Evolutionary conservation across 1,140 invertebrate genomes (phyloP).

Genomic region (Cepaea nemoralis): DNA sequence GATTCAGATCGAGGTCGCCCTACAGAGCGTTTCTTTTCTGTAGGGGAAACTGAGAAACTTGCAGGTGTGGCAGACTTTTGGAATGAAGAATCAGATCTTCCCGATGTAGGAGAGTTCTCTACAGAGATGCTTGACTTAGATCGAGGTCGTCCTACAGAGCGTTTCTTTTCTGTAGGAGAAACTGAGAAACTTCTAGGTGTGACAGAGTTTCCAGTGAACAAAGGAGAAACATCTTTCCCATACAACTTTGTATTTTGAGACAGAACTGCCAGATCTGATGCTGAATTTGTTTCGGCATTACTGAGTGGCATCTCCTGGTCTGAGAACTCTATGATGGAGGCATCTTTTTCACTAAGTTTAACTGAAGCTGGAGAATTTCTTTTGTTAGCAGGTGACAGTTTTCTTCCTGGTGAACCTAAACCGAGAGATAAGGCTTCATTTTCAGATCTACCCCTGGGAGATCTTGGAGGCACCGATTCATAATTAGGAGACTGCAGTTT

Average conservation of each 20-base stretch:
- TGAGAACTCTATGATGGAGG: background rate
- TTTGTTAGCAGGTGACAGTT: background rate
- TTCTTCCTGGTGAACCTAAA: background rate
- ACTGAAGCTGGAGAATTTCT: conserved; percentile 18
- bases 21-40: conserved; percentile 16
- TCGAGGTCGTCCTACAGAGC: too few relatives aligned
- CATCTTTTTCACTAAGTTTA: background rate
- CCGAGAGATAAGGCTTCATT: background rate
- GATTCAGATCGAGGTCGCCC: background rate
- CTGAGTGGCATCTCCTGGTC: background rate
- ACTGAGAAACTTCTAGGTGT: background rate
- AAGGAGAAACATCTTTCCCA: too few relatives aligned
- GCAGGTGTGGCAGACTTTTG: background rate
- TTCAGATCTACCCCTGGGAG: background rate
- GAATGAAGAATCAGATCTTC: background rate
- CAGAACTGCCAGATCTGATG: background rate
- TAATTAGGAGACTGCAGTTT: background rate
- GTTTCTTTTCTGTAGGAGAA: background rate
- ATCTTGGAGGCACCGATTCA: background rate
- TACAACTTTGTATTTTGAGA: background rate
- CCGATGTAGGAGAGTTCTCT: background rate
- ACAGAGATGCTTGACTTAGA: background rate
- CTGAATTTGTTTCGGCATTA: background rate
- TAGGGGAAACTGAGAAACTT: conserved; percentile 21
- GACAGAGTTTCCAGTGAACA: background rate